Conservation (phyloP, 2,113 vertebrate genomes). For the Sylvia atricapilla region DNA sequence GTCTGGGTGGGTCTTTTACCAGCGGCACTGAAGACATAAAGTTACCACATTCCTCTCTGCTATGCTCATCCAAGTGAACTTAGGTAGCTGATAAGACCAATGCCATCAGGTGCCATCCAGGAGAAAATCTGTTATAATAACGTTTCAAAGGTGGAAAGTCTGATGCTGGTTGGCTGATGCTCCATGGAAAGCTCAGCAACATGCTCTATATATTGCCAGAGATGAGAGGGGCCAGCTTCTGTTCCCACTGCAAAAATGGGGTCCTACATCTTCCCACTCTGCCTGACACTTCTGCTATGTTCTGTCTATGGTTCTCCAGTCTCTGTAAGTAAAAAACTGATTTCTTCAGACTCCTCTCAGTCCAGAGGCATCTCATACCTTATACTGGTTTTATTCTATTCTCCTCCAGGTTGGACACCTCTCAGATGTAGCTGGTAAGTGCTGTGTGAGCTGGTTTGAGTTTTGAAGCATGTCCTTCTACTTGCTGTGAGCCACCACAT, state of each 20-base stretch:
- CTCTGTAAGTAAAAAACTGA: conserved; percentile 20
- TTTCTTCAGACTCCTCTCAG: background rate
- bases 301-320: background rate
- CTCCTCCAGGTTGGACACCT: conserved; percentile 50
- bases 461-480: background rate
- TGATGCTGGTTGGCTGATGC: background rate
- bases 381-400: background rate
- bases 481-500: background rate
- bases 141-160: background rate
- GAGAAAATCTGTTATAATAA: background rate
- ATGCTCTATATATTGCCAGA: conserved; percentile 28
- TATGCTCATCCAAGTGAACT: background rate
- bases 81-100: background rate
- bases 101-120: background rate
- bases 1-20: background rate
- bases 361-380: background rate
- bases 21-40: background rate
- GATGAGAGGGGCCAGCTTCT: background rate
- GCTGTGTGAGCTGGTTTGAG: background rate
- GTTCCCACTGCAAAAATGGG: conserved; percentile 12
- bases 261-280: background rate
- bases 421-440: conserved; percentile 59
- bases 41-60: background rate
- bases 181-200: background rate
- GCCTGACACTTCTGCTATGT: background rate